Conservation (phyloP, 2,797 vertebrate species). For the Syndactyla subalaris region DNA sequence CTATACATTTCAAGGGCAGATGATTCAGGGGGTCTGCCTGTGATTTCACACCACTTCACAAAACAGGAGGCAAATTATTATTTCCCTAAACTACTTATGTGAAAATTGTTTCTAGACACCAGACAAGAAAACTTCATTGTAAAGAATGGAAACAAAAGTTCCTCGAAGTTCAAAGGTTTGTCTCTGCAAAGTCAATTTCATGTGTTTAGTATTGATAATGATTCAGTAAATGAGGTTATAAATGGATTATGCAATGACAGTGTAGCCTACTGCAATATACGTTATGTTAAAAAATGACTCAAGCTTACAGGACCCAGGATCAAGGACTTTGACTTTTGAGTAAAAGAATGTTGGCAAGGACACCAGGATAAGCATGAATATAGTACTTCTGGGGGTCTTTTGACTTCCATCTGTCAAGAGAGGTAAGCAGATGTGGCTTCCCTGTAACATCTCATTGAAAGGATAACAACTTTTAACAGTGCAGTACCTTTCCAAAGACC, state of each 20-base stretch:
- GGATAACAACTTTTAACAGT: neutral
- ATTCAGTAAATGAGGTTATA: neutral
- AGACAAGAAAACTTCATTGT: neutral
- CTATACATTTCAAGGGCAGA: neutral
- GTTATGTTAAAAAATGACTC: neutral
- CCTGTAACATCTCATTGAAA: constrained; percentile 33
- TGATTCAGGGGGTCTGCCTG: neutral
- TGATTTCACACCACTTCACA: neutral
- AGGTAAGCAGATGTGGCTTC: constrained; percentile 45
- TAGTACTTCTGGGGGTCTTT: constrained; percentile 22
- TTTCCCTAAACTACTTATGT: neutral
- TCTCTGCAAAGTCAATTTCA: neutral
- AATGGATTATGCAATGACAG: neutral
- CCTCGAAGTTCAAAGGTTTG: neutral
- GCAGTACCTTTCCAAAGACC: neutral
- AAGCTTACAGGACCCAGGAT: neutral
- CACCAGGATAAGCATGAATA: neutral
- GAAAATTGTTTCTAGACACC: neutral
- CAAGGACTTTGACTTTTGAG: neutral
- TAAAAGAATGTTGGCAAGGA: constrained; percentile 8
- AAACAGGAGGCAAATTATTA: neutral
- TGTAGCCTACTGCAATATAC: neutral
- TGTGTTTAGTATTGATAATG: neutral
- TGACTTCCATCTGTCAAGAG: constrained; percentile 55
- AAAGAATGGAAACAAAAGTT: neutral